Conservation (phyloP, 2,797 vertebrate species). For the Botia kubotai region DNA sequence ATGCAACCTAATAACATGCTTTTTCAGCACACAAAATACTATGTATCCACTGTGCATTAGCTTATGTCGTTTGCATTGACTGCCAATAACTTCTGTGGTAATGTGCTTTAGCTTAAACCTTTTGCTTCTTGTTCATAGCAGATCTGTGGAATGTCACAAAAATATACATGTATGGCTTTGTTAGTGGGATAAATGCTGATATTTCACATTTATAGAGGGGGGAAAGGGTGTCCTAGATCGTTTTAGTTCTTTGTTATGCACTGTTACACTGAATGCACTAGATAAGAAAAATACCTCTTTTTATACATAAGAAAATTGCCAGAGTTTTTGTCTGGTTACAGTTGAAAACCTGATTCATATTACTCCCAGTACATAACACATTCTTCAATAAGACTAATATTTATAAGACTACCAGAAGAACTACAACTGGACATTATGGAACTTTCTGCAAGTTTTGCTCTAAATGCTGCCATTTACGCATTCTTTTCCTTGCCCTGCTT, state of each 20-base stretch:
- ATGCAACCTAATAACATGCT: conserved; percentile 11
- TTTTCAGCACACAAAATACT: conserved; percentile 22
- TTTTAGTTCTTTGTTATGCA: conserved; percentile 77
- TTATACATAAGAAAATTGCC: conserved; percentile 75
- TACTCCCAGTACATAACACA: conserved; percentile 26
- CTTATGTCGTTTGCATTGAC: conserved; percentile 52
- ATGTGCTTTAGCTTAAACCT: conserved; percentile 59
- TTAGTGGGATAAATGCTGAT: conserved; percentile 70
- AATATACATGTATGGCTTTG: conserved; percentile 70
- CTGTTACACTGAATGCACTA: conserved; percentile 81
- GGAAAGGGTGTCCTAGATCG: conserved; percentile 54
- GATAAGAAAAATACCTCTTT: conserved; percentile 82
- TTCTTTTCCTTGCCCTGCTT: neutral
- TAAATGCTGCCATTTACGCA: conserved; percentile 21
- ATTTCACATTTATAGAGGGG: conserved; percentile 24
- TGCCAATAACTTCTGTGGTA: conserved; percentile 57
- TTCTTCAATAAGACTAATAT: conserved; percentile 17
- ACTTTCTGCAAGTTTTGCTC: neutral
- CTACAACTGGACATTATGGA: neutral
- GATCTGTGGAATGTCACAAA: conserved; percentile 67
- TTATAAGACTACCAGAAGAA: conserved; percentile 15
- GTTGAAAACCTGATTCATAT: neutral
- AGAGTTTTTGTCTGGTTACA: conserved; percentile 60
- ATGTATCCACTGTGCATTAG: conserved; percentile 62
- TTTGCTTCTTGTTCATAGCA: conserved; percentile 61